A percentile compares a stretch with the other conserved stretches of the same genome.
Conservation (phyloP, 2,888 invertebrate genomes). For the Adelphocoris suturalis region DNA sequence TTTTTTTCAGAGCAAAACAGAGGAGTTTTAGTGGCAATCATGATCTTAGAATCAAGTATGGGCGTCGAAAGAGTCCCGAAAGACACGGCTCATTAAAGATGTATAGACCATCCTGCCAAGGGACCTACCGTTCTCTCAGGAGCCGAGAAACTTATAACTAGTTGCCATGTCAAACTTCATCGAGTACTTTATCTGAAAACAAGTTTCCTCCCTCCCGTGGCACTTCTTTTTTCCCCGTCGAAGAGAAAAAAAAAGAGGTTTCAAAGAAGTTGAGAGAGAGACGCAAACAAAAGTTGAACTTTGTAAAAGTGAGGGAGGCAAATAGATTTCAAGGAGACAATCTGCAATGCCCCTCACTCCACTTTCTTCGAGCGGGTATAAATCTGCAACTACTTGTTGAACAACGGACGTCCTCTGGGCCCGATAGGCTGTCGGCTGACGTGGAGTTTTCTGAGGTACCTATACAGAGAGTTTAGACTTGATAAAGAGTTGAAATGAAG, state of each 20-base stretch:
- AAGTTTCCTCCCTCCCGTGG: conserved; percentile 50
- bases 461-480: not conserved
- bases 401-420: conserved; percentile 26
- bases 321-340: conserved; percentile 63
- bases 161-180: conserved; percentile 66
- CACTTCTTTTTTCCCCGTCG: conserved; percentile 34
- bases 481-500: not conserved
- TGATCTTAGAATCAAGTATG: not conserved
- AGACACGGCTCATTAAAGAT: conserved; percentile 61
- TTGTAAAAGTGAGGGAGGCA: conserved; percentile 38
- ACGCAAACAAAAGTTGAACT: conserved; percentile 66
- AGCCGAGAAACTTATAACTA: conserved; percentile 59
- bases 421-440: conserved; percentile 12
- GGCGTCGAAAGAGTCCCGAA: not conserved
- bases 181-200: conserved; percentile 63
- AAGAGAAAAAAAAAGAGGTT: conserved; percentile 17
- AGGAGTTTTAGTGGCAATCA: not conserved
- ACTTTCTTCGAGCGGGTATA: conserved; percentile 58
- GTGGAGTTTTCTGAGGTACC: conserved; percentile 2
- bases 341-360: conserved; percentile 48
- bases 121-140: conserved; percentile 3
- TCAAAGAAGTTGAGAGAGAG: conserved; percentile 24
- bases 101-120: conserved; percentile 26
- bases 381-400: conserved; percentile 68
- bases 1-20: too few species aligned